Evolutionary conservation across 2,113 vertebrate genomes (phyloP), one percentile per base, ranked within the genome.

Genomic region (Mellivora capensis): DNA sequence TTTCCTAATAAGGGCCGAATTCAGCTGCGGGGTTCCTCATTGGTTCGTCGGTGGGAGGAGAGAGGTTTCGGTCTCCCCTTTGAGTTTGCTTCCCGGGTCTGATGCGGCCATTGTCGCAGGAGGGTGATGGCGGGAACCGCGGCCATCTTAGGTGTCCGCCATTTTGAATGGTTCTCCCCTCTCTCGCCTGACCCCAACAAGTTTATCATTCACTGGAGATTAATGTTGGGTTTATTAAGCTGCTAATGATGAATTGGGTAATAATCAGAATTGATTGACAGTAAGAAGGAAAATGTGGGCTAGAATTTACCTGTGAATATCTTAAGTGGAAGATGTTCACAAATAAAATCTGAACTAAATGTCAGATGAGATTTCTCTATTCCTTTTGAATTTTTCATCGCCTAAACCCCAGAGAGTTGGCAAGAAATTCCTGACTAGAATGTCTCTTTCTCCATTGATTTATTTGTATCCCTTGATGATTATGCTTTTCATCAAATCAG

Each of bases 291-390:
- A 94, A 84, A 34, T 69, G 27, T 15, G 90, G 47, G 87, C 57
- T 94, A 76, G 20, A 82, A 96, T 97, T 96, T 96, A 82, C 74
- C 90, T 90, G 47, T 87, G 31, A 96, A 93, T 67, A 84, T 95
- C 18, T 15, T 57, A 93, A 80, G 44, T 90, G 67, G 87, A 97
- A 91, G 92, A 72, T 97, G 34, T 96, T 92, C 37, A 79, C 69
- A 84, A 87, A 96, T 96, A 93, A 96, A 82, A 37, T 52, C 37
- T 95, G 61, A 97, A 97, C 74, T 92, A 92, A 91, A 94, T 87
- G 42, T 95, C 87, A 97, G 49, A 77, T 93, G 76, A 21, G 85
- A 92, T 95, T 96, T 91, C 49, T 91, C 97, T 93, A 94, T 77
- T 97, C 69, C 49, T 96, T 87, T 83, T 76, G 37, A 95, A 42